Conservation (phyloP, 2,797 vertebrate genomes). For the Xenopus petersii region DNA sequence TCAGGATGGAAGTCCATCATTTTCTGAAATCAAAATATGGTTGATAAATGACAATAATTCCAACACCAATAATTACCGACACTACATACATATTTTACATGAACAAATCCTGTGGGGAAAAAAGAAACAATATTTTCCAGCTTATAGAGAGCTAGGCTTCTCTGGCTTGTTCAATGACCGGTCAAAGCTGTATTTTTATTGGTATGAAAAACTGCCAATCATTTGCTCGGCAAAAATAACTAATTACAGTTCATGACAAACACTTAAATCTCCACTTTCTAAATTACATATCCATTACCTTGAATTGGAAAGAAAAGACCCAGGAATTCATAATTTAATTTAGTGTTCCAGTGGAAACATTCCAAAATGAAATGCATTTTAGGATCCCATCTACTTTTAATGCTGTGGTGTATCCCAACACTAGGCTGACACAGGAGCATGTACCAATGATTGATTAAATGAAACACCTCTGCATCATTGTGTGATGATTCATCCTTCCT, state of each 20-base stretch:
- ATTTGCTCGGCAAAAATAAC: conserved; percentile 27
- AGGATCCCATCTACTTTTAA: conserved; percentile 48
- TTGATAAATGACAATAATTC: no score
- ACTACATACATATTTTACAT: no score
- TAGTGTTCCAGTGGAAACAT: conserved; percentile 50
- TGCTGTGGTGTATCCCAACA: conserved; percentile 46
- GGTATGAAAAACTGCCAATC: conserved; percentile 41
- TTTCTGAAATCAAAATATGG: no score
- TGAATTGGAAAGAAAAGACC: conserved; percentile 43
- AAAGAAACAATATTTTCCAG: no score
- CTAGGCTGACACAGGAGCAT: conserved; percentile 45
- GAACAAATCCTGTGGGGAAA: no score
- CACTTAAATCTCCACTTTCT: conserved; percentile 47
- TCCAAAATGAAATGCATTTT: conserved; percentile 49
- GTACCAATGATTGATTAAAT: conserved; percentile 49
- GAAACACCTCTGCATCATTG: conserved; percentile 48
- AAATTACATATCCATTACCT: conserved; percentile 41
- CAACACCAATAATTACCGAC: no score
- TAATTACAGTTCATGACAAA: conserved; percentile 35
- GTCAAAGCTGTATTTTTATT: conserved; percentile 34
- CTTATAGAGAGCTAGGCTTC: no score
- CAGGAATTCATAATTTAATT: conserved; percentile 46
- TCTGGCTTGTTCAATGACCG: background rate
- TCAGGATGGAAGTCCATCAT: no score
- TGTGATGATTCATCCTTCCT: conserved; percentile 49